Percentiles rank a stretch among this genome's conserved stretches.
Evolutionary conservation across 2,113 vertebrate species (phyloP).

Genomic region (Nestor notabilis): DNA sequence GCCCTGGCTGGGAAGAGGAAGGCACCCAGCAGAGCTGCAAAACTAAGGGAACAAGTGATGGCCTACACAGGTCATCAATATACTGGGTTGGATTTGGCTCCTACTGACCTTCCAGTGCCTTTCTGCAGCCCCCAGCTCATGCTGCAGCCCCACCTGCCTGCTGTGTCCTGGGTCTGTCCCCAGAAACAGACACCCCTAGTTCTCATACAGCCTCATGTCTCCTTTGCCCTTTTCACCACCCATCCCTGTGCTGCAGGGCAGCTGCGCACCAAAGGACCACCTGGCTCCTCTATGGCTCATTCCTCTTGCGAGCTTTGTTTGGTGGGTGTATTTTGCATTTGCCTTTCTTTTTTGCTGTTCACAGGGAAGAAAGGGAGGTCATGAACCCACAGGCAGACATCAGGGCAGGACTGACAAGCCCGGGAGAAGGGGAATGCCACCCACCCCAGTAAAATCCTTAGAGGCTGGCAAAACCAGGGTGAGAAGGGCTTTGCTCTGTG

Average conservation of each 20-base stretch:
- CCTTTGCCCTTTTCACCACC: background rate
- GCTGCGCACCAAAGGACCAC: rapidly evolving
- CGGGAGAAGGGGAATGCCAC: background rate
- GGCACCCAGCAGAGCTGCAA: background rate
- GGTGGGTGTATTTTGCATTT: conserved; percentile 20
- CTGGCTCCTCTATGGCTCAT: background rate
- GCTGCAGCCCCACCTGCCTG: background rate
- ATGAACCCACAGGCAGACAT: background rate
- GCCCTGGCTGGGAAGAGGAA: background rate
- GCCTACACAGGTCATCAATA: background rate
- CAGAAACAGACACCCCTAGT: background rate
- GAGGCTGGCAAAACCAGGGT: background rate
- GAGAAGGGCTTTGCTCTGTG: background rate
- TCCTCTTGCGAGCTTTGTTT: background rate
- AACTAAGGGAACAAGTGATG: background rate
- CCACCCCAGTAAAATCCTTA: background rate
- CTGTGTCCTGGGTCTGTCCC: background rate
- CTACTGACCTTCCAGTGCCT: background rate
- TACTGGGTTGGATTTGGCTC: background rate
- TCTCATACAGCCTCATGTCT: background rate
- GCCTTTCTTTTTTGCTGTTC: conserved; percentile 40
- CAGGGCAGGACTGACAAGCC: background rate
- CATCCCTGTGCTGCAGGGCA: background rate
- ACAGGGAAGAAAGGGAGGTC: background rate
- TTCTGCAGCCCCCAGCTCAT: background rate